phyloP scores from a whole-genome alignment of 1,140 invertebrate species.

The Euglossa dilemma region DNA sequence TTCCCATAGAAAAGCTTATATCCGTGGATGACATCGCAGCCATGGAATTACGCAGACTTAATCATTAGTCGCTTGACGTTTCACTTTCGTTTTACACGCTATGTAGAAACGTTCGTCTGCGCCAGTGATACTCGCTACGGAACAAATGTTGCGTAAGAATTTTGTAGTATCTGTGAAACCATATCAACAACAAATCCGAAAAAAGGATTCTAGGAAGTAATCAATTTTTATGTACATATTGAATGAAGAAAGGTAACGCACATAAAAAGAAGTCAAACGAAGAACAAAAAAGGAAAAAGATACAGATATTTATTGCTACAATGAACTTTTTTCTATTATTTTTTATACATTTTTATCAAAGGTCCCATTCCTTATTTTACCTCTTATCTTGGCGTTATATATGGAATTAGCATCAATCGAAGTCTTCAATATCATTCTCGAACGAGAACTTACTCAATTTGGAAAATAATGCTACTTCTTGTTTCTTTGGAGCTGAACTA shows the following conservation, averaged over 20 bases:
- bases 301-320: not conserved
- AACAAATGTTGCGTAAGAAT: constrained; percentile 17
- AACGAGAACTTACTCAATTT: constrained; percentile 36
- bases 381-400: not conserved
- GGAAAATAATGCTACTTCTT: not conserved
- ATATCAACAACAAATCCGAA: constrained; percentile 10
- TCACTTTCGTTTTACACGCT: constrained; percentile 66
- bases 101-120: constrained; percentile 64
- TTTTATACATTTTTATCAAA: not conserved
- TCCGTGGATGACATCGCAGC: constrained; percentile 81
- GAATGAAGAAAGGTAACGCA: not conserved
- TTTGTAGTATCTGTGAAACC: not conserved
- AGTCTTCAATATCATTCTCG: not conserved
- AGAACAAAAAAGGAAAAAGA: not conserved
- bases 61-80: constrained; percentile 75
- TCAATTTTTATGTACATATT: not conserved
- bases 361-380: not conserved
- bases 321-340: not conserved
- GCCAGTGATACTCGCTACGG: constrained; percentile 49
- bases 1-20: constrained; percentile 89
- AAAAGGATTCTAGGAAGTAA: not conserved
- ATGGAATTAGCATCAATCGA: not conserved
- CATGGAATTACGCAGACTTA: constrained; percentile 80
- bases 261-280: not conserved
- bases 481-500: not conserved